Evolutionary conservation across 2,797 vertebrate species (phyloP).

Genomic region (Triplophysa bombifrons): DNA sequence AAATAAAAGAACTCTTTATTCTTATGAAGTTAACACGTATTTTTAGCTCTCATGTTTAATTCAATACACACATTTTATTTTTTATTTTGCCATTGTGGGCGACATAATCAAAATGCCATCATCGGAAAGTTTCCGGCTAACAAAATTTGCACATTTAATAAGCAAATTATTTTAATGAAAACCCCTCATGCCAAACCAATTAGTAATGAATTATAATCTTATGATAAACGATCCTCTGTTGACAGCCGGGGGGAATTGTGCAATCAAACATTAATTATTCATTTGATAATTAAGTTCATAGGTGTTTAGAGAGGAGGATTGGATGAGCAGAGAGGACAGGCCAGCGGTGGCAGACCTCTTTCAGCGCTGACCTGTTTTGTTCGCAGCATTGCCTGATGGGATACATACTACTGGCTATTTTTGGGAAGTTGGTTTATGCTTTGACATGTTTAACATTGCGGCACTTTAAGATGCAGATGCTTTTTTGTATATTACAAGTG

Average conservation of each 20-base stretch:
- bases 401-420: conserved; percentile 50
- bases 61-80: conserved; percentile 62
- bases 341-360: conserved; percentile 31
- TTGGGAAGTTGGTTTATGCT: conserved; percentile 13
- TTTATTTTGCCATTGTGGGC: conserved; percentile 58
- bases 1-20: conserved; percentile 62
- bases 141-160: conserved; percentile 80
- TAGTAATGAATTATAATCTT: conserved; percentile 84
- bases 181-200: conserved; percentile 81
- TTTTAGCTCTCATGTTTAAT: conserved; percentile 71
- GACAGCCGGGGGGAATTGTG: conserved; percentile 77
- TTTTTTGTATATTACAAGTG: not conserved
- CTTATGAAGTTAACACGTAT: conserved; percentile 71
- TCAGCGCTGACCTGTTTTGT: conserved; percentile 50
- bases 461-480: conserved; percentile 14
- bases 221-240: conserved; percentile 83
- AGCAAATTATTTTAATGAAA: conserved; percentile 82
- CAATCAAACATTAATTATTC: conserved; percentile 87
- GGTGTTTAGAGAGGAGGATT: conserved; percentile 63
- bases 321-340: conserved; percentile 32
- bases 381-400: conserved; percentile 39
- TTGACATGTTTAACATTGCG: conserved; percentile 42
- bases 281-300: conserved; percentile 84
- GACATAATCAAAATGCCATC: conserved; percentile 64
- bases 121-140: conserved; percentile 68